Base-by-base conservation (phyloP, 2,113 vertebrate genomes). In the Microtus pennsylvanicus region DNA sequence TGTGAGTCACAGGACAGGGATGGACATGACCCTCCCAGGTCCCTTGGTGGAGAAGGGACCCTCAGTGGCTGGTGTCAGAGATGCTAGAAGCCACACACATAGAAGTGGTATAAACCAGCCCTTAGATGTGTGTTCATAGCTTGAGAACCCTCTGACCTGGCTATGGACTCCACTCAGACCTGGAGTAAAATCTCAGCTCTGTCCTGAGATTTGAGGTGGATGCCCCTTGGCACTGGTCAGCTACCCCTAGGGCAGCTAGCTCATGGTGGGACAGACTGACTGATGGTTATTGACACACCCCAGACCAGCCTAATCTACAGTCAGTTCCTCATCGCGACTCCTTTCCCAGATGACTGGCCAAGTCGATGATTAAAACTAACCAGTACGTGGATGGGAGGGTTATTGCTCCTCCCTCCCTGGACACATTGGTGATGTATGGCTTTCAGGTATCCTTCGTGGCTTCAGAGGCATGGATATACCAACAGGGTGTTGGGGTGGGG, bases 1-100 rank as follows among this genome's bases (percentile, higher is more conserved):
- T 3, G 0, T 28, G 12, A 65, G 38, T 45, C 38, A 67, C 38
- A 21, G 58, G 26, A 9, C 45, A 67, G 16, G 9, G 45, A 33
- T 77, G 8, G 30, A 6, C 7, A 0, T 33, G 12, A 7, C 1
- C 17, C 77, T 1, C 8, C 0, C 7, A 13, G 81, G 6, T 42
- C 28, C 33, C 75, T 89, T 19, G 13, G 70, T 30, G 52, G 81
- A 58, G 30, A 75, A 61, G 55, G 30, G n/a, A 42, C 12, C 26
- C 16, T 26, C 63, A 19, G 26, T 85, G 16, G n/a, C 81, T 42
- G 58, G n/a, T 42, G 24, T 28, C 11, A 3, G 14, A 8, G 42
- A 21, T 86, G 16, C 16, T 67, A 67, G 17, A 45, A 69, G 63
- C 42, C 65, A 35, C 28, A 67, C 30, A 69, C 19, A 5, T 69